Percentiles rank a stretch among this genome's conserved stretches.
Evolutionary conservation across 2,797 vertebrate species (phyloP).

Genomic region (Erithacus rubecula): DNA sequence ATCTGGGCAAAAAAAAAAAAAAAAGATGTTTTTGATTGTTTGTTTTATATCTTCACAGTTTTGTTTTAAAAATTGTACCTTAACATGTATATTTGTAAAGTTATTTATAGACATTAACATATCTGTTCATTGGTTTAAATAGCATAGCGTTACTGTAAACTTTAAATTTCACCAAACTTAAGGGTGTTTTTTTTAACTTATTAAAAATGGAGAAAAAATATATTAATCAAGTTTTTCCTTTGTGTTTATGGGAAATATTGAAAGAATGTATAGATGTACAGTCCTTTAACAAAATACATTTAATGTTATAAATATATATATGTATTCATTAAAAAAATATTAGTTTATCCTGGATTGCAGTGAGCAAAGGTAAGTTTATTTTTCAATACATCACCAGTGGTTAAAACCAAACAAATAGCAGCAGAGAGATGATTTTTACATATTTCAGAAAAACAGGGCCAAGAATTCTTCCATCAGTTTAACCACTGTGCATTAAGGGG

Average conservation of each 20-base stretch:
- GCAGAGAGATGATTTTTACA: slow-evolving; percentile 49
- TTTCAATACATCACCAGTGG: slow-evolving; percentile 77
- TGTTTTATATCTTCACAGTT: slow-evolving; percentile 79
- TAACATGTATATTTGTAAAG: slow-evolving; percentile 98
- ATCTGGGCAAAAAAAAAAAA: slow-evolving; percentile 79
- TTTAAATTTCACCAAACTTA: slow-evolving; percentile 68
- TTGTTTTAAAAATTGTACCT: slow-evolving; percentile 88
- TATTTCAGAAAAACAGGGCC: slow-evolving; percentile 45
- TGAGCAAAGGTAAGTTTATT: slow-evolving; percentile 71
- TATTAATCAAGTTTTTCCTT: slow-evolving; percentile 75
- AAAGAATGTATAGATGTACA: slow-evolving; percentile 80
- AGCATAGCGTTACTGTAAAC: slow-evolving; percentile 85
- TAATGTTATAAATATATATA: slow-evolving; percentile 70
- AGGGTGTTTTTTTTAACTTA: slow-evolving; percentile 85
- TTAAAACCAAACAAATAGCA: slow-evolving; percentile 72
- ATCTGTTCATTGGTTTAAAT: slow-evolving; percentile 81
- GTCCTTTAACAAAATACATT: slow-evolving; percentile 69
- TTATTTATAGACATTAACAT: slow-evolving; percentile 94
- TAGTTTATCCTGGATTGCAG: slow-evolving; percentile 77
- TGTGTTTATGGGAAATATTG: slow-evolving; percentile 74
- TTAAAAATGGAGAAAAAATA: slow-evolving; percentile 85
- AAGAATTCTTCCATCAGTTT: slow-evolving; percentile 66
- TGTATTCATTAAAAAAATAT: slow-evolving; percentile 67
- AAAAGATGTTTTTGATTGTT: slow-evolving; percentile 70
- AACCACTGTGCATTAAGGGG: slow-evolving; percentile 49